These are phyloP conservation scores for Plestiodon gilberti DNA, from an alignment of 2,113 vertebrate species.

Conservation along the genomic window DNA sequence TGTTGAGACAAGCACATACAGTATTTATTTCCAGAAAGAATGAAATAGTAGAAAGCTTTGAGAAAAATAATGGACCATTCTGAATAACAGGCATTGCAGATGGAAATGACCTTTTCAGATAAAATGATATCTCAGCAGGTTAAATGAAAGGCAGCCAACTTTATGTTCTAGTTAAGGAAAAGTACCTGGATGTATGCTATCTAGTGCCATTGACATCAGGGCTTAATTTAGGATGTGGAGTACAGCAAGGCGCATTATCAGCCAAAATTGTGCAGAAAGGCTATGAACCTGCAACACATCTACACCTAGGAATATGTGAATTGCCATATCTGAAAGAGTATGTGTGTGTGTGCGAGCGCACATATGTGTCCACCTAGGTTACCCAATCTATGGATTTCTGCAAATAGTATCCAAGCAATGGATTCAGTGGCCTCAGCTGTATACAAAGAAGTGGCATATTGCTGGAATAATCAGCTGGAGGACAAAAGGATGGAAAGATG, in stretches of 20 bases:
- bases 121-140: not conserved
- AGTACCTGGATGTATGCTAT: not conserved
- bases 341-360: not conserved
- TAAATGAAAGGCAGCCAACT: not conserved
- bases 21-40: not conserved
- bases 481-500: not conserved
- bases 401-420: not conserved
- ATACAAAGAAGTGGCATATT: not conserved
- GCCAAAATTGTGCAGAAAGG: no score
- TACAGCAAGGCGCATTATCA: not conserved
- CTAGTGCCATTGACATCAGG: not conserved
- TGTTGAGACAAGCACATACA: not conserved
- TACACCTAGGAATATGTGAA: not conserved
- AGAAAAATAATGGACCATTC: not conserved
- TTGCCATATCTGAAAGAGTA: not conserved
- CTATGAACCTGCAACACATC: not conserved
- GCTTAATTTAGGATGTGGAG: not conserved
- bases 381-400: no score
- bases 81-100: not conserved
- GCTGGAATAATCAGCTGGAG: not conserved
- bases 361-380: not conserved
- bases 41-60: not conserved
- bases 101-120: conserved; percentile 7
- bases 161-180: not conserved
- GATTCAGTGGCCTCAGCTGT: not conserved